Percentiles rank a stretch among this genome's conserved stretches.
Evolutionary conservation across 2,113 vertebrate genomes (phyloP).

Genomic region (Laticauda colubrina): DNA sequence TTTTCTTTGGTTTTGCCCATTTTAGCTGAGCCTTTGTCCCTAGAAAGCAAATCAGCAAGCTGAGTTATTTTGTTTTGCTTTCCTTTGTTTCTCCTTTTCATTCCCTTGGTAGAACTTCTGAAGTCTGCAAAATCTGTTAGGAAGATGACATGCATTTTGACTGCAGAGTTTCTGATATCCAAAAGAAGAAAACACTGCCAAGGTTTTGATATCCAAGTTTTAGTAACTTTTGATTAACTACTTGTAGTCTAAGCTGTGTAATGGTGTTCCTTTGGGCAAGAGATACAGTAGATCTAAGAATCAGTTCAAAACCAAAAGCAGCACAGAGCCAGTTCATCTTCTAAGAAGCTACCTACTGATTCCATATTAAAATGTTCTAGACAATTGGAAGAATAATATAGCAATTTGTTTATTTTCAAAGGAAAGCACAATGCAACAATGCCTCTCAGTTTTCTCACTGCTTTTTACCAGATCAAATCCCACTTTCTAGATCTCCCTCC

Average conservation of each 20-base stretch:
- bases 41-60: neutral
- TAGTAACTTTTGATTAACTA: neutral
- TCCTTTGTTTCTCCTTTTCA: neutral
- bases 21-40: neutral
- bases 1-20: neutral
- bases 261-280: neutral
- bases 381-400: neutral
- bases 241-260: fast-evolving
- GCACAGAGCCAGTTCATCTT: neutral
- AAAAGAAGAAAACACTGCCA: neutral
- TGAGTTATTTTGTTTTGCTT: neutral
- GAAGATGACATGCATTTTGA: neutral
- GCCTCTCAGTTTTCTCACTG: neutral
- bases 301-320: neutral
- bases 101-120: neutral
- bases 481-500: neutral
- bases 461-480: neutral
- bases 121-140: neutral
- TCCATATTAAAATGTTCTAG: neutral
- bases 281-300: neutral
- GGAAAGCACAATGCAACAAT: neutral
- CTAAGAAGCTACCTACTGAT: neutral
- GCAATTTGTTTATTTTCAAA: neutral
- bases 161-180: neutral
- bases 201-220: neutral